Percentiles rank a stretch among this genome's conserved stretches.
phyloP scores from a whole-genome alignment of 2,113 vertebrate genomes.

The Limanda limanda region DNA sequence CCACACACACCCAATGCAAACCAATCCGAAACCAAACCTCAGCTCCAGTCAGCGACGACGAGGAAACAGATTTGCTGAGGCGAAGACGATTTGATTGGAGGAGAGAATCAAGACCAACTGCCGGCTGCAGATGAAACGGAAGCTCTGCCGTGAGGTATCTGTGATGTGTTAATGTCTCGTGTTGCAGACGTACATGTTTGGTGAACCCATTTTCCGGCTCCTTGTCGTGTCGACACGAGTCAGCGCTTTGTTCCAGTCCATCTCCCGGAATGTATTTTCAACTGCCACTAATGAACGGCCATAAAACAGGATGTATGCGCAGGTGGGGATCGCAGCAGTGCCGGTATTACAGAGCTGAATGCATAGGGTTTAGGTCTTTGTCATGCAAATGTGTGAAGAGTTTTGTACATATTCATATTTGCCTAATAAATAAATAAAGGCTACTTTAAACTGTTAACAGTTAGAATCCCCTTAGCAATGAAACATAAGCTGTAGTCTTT shows the following conservation, averaged over 20 bases:
- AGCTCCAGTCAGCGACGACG: constrained; percentile 10
- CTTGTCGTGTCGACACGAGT: constrained; percentile 16
- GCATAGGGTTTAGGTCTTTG: no score
- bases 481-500: no score
- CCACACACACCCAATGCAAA: constrained; percentile 25
- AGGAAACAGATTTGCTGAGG: background rate
- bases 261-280: background rate
- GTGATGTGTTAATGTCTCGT: constrained; percentile 11
- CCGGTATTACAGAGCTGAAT: no score
- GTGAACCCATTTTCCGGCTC: background rate
- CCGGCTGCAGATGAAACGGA: constrained; percentile 14
- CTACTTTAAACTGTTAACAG: no score
- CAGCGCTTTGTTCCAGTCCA: background rate
- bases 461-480: no score
- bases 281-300: constrained; percentile 12
- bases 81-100: background rate
- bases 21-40: constrained; percentile 34
- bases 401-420: no score
- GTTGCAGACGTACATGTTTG: constrained; percentile 16
- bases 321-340: background rate
- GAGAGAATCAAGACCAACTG: background rate
- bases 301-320: constrained; percentile 1
- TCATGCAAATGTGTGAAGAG: no score
- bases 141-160: background rate
- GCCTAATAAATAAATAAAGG: no score